These are phyloP conservation scores for Amphiprion percula DNA, from an alignment of 2,113 vertebrate genomes.

Conservation along the genomic window DNA sequence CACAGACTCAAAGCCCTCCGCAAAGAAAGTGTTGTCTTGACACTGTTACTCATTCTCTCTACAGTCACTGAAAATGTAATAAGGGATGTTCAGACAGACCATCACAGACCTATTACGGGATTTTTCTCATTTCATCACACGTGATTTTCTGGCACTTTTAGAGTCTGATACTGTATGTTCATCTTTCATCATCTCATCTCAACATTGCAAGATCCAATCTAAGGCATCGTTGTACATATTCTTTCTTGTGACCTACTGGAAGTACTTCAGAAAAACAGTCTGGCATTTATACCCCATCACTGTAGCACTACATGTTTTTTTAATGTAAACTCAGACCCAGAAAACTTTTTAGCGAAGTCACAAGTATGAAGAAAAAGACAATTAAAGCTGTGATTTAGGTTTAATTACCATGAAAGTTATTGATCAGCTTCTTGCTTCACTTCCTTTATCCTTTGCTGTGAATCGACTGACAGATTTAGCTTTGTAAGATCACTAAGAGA, in stretches of 20 bases:
- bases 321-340: not conserved
- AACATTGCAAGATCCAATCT: not conserved
- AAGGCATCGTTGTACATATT: not conserved
- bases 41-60: slow-evolving; percentile 40
- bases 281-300: not conserved
- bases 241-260: not conserved
- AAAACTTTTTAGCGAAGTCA: too few relatives aligned
- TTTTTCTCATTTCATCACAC: slow-evolving; percentile 40
- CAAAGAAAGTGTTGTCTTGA: slow-evolving; percentile 51
- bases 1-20: slow-evolving; percentile 33
- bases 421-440: not conserved
- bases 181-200: slow-evolving; percentile 35
- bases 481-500: not conserved
- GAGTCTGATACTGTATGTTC: not conserved
- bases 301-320: not conserved
- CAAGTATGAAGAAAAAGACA: too few relatives aligned
- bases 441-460: not conserved
- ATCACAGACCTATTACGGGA: slow-evolving; percentile 35
- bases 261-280: not conserved
- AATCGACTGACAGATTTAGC: not conserved
- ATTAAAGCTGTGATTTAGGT: not conserved
- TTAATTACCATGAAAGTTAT: not conserved
- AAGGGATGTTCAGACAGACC: slow-evolving; percentile 50
- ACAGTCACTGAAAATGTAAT: slow-evolving; percentile 59
- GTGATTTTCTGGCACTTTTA: slow-evolving; percentile 22